Conservation (phyloP, 2,888 invertebrate species). For the Pammene fasciana region DNA sequence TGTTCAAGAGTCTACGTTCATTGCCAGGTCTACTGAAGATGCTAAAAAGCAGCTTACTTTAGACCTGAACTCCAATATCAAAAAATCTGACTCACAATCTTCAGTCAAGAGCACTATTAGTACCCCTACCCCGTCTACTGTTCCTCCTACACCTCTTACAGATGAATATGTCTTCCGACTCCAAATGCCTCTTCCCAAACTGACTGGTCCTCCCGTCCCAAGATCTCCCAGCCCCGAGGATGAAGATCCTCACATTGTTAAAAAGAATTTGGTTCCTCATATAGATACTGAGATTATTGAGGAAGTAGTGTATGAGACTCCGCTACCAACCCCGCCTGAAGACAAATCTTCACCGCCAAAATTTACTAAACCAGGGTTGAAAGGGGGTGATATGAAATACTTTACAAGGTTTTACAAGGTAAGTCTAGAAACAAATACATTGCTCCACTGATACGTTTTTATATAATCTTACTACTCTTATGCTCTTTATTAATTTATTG, state of each 20-base stretch:
- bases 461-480: not conserved
- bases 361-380: slow-evolving; percentile 59
- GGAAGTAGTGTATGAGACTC: slow-evolving; percentile 65
- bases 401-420: slow-evolving; percentile 27
- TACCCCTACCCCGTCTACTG: slow-evolving; percentile 61
- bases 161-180: slow-evolving; percentile 76
- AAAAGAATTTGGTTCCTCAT: slow-evolving; percentile 68
- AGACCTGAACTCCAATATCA: slow-evolving; percentile 14
- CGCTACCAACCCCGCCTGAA: slow-evolving; percentile 62
- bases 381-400: slow-evolving; percentile 47
- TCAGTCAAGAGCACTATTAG: slow-evolving; percentile 50
- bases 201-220: slow-evolving; percentile 56
- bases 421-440: not conserved
- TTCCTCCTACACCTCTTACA: slow-evolving; percentile 70
- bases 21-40: slow-evolving; percentile 27
- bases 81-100: slow-evolving; percentile 44
- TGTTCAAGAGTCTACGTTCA: slow-evolving; percentile 13
- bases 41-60: slow-evolving; percentile 30
- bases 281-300: slow-evolving; percentile 67
- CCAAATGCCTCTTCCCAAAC: slow-evolving; percentile 64
- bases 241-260: slow-evolving; percentile 69
- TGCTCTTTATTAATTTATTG: not conserved
- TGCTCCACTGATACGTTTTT: not conserved
- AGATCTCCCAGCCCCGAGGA: slow-evolving; percentile 56
- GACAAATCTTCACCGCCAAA: slow-evolving; percentile 55